phyloP scores from a whole-genome alignment of 2,797 vertebrate genomes.

The Cephalopachus bancanus region DNA sequence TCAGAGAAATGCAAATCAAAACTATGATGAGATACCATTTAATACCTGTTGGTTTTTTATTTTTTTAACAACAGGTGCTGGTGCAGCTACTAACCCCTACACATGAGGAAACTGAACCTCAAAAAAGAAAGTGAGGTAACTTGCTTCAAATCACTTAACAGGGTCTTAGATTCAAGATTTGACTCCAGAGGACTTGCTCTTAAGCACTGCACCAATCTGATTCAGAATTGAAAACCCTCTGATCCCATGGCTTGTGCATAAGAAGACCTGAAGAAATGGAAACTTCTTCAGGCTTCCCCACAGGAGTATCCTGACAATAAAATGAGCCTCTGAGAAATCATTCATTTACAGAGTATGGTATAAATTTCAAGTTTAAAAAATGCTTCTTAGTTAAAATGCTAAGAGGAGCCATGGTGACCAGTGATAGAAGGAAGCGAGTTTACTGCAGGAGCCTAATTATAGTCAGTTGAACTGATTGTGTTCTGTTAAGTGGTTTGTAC shows the following conservation, averaged over 20 bases:
- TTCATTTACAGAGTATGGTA: not conserved
- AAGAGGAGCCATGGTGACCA: not conserved
- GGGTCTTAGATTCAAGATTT: not conserved
- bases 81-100: not conserved
- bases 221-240: not conserved
- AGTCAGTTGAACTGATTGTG: not conserved
- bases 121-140: not conserved
- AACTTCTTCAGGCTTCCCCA: not conserved
- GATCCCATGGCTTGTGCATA: not conserved
- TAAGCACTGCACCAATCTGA: not conserved
- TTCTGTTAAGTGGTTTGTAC: conserved; percentile 28
- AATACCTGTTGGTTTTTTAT: no score
- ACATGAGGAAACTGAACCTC: not conserved
- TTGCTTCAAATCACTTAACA: not conserved
- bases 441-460: not conserved
- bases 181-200: not conserved
- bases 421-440: not conserved
- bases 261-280: conserved; percentile 13
- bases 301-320: not conserved
- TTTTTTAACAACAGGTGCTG: no score
- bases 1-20: no score
- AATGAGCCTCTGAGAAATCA: conserved; percentile 15
- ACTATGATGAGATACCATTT: no score
- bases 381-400: not conserved
- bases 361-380: conserved; percentile 37